Evolutionary conservation across 2,888 invertebrate genomes (phyloP), one percentile per base, ranked within the genome.

Genomic region (Ctena decussata): DNA sequence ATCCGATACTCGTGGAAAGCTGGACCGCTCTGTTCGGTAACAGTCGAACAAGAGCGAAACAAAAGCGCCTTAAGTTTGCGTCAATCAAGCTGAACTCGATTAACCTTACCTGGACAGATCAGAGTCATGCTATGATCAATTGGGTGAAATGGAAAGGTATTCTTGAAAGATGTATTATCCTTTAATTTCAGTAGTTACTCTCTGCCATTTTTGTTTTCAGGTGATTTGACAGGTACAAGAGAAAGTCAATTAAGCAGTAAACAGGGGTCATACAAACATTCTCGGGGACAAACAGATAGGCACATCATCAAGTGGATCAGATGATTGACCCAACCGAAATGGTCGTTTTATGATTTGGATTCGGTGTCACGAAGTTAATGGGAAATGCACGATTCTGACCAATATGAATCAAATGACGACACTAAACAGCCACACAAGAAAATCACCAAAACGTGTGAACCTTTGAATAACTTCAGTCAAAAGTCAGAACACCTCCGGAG

Each of bases 1-100:
- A 86, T 82, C 37, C 72, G 86, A 86, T 86, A 86, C 86, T 86
- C 86, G 86, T 86, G 86, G 86, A 83, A 82, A 82, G 82, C 27
- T 41, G 35, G 70, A 46, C 57, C 71, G 24, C 32, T 77, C 49
- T 82, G 86, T 86, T 74, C 74, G 80, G 60, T 75, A 79, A 75
- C 82, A 27, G 0, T 8, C 12, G 32, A 35, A 15, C 37, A 60
- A 57, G 73, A 80, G 44, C 44, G 27, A 71, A 84, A 85, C 72
- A 77, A 85, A 80, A 57, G 76, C 53, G 37, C 37, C 80, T 74
- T 41, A 35, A 60, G 30, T 60, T 60, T 60, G 21, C 60, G 60
- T 60, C 60, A 60, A 30, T 60, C 60, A 6, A 30, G 60, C 60
- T 60, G 60, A 60, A 60, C 60, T 60, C 60, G 60, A 60, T 60